Evolutionary conservation across 2,797 vertebrate species (phyloP).

Genomic region (Lithobates pipiens): DNA sequence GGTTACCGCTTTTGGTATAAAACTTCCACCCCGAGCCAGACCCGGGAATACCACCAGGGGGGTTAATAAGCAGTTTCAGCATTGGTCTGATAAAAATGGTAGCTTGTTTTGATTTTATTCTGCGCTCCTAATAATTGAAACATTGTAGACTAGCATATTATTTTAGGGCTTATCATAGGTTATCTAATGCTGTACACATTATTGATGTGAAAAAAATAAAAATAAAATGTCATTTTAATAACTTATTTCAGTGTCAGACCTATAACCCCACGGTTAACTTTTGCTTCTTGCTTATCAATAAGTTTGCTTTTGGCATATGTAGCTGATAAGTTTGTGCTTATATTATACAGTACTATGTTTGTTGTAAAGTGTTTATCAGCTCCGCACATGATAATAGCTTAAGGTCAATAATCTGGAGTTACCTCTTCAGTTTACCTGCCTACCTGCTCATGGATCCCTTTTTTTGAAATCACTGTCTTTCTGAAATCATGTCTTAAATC

Average conservation of each 20-base stretch:
- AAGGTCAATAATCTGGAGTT: slow-evolving; percentile 56
- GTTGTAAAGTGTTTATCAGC: slow-evolving; percentile 35
- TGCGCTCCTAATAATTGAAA: no score
- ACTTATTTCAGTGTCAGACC: slow-evolving; percentile 27
- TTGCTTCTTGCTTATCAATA: slow-evolving; percentile 25
- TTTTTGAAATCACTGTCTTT: no score
- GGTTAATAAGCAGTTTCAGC: no score
- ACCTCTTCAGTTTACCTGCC: neutral
- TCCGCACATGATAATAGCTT: slow-evolving; percentile 37
- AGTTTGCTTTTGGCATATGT: slow-evolving; percentile 46
- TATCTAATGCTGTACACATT: no score
- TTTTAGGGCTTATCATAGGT: no score
- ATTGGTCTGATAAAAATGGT: neutral
- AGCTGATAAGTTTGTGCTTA: slow-evolving; percentile 44
- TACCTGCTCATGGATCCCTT: no score
- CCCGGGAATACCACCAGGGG: no score
- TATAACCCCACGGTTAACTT: slow-evolving; percentile 33
- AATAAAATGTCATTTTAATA: neutral
- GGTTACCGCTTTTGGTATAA: no score
- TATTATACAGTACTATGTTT: slow-evolving; percentile 8
- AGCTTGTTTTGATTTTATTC: no score
- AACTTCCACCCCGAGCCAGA: no score
- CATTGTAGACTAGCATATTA: no score
- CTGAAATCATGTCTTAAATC: no score
- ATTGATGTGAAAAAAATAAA: neutral